These are phyloP conservation scores for Dicranocentrus wangi DNA, from an alignment of 2,888 invertebrate genomes.

Conservation along the genomic window DNA sequence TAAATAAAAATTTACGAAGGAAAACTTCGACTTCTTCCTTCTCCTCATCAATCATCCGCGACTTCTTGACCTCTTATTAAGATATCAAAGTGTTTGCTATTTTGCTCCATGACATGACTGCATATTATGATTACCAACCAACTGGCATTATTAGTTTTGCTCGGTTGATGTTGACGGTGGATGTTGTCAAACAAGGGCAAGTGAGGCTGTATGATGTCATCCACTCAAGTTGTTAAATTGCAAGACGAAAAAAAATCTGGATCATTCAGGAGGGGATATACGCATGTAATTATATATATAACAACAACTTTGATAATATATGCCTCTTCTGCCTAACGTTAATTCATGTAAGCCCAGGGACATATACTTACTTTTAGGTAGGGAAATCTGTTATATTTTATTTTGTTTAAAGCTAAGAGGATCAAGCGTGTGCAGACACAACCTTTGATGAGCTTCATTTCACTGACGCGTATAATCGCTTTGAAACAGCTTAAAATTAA, in stretches of 20 bases:
- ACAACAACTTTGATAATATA: too few relatives aligned
- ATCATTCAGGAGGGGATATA: not conserved
- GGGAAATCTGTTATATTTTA: not conserved
- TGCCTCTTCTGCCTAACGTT: not conserved
- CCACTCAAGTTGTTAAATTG: not conserved
- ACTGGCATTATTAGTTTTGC: not conserved
- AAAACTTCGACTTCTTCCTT: not conserved
- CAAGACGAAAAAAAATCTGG: constrained; percentile 1
- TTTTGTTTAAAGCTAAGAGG: not conserved
- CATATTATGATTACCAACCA: not conserved
- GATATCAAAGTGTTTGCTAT: not conserved
- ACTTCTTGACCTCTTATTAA: not conserved
- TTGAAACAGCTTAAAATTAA: not conserved
- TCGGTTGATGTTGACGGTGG: constrained; percentile 7
- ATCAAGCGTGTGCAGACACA: not conserved
- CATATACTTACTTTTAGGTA: not conserved
- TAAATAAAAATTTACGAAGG: not conserved
- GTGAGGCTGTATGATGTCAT: not conserved
- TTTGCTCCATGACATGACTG: too few relatives aligned
- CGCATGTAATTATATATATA: too few relatives aligned
- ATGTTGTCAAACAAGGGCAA: constrained; percentile 14
- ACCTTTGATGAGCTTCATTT: not conserved
- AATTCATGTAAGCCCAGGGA: not conserved
- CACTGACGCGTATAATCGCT: constrained; percentile 50
- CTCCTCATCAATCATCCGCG: constrained; percentile 7